Conservation (phyloP, 2,797 vertebrate species). For the Ptychadena robeensis region DNA sequence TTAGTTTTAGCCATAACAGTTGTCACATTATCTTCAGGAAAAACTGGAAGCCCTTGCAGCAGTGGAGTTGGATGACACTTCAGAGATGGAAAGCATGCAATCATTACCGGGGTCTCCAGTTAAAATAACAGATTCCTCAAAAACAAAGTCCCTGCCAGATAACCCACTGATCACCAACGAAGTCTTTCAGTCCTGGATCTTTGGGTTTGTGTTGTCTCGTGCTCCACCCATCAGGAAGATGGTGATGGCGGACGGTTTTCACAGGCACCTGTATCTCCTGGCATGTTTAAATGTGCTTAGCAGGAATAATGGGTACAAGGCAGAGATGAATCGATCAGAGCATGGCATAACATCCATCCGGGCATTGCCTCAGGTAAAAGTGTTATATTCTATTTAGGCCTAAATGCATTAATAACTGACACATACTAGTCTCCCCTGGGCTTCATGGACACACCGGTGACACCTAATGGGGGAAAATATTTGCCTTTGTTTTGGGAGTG, state of each 20-base stretch:
- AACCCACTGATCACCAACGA: conserved; percentile 55
- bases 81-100: conserved; percentile 68
- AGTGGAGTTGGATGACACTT: conserved; percentile 83
- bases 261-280: conserved; percentile 79
- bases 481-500: no score
- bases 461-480: no score
- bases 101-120: conserved; percentile 24
- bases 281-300: conserved; percentile 78
- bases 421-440: no score
- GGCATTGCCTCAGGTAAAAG: conserved; percentile 87
- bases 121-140: conserved; percentile 58
- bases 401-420: no score
- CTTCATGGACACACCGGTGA: no score
- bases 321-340: conserved; percentile 76
- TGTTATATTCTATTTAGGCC: not conserved
- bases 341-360: conserved; percentile 86
- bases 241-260: conserved; percentile 72
- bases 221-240: conserved; percentile 72
- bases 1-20: no score
- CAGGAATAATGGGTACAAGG: conserved; percentile 67
- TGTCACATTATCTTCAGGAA: conserved; percentile 70
- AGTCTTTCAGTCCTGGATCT: conserved; percentile 81
- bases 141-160: conserved; percentile 14
- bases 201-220: conserved; percentile 85
- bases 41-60: conserved; percentile 81